These are phyloP conservation scores for Crypturellus tataupa DNA, from an alignment of 2,797 vertebrate genomes.

Conservation along the genomic window DNA sequence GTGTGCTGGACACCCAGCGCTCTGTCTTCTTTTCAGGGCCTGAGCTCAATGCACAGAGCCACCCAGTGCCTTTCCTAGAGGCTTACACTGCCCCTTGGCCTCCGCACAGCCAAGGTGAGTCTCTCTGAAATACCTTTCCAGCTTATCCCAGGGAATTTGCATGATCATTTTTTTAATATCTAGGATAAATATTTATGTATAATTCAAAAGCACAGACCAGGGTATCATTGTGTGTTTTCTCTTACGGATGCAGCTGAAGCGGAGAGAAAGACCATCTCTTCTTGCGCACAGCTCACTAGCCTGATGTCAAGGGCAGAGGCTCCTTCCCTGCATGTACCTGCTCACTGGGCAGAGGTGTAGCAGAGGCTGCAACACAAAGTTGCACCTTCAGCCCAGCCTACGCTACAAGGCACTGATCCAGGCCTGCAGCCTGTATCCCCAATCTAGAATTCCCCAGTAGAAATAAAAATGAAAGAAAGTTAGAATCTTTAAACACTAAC, in stretches of 20 bases:
- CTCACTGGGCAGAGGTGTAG: neutral
- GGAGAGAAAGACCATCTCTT: neutral
- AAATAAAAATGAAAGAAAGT: neutral
- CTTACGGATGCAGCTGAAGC: neutral
- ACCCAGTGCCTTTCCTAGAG: neutral
- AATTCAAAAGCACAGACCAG: neutral
- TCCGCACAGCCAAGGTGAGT: neutral
- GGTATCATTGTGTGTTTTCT: neutral
- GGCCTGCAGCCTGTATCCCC: neutral
- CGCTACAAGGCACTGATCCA: neutral
- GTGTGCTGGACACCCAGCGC: rapidly evolving
- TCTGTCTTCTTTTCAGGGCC: rapidly evolving
- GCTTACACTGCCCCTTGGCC: neutral
- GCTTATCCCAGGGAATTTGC: neutral
- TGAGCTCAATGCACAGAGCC: neutral
- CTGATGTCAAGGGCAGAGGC: neutral
- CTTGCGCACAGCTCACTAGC: neutral
- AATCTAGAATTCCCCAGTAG: neutral
- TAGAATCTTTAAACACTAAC: neutral
- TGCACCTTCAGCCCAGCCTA: neutral
- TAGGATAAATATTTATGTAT: neutral
- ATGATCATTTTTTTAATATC: neutral
- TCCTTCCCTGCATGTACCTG: neutral
- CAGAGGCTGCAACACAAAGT: neutral
- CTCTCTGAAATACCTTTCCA: neutral